These are phyloP conservation scores for Cariama cristata DNA, from an alignment of 2,113 vertebrate species.

Conservation along the genomic window DNA sequence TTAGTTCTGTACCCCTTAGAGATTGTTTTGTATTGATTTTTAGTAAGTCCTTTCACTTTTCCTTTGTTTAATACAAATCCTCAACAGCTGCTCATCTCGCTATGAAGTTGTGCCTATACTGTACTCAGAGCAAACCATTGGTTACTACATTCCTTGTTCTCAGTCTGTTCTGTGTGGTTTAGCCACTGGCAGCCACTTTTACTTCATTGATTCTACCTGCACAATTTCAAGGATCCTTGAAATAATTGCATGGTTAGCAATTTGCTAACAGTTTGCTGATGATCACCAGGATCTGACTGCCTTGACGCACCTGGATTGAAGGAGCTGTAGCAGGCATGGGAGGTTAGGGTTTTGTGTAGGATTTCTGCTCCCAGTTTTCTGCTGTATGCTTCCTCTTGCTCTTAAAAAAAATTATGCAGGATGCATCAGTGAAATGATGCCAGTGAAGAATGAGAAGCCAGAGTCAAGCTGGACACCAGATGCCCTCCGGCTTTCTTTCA, in stretches of 20 bases:
- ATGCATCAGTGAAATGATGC: background rate
- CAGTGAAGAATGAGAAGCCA: background rate
- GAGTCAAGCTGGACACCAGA: background rate
- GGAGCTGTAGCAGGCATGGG: background rate
- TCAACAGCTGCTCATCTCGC: background rate
- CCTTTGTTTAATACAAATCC: background rate
- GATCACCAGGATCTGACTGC: background rate
- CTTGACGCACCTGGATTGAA: background rate
- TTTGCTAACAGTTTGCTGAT: background rate
- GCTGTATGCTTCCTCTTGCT: background rate
- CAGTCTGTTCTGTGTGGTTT: background rate
- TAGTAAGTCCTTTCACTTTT: background rate
- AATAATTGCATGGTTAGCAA: background rate
- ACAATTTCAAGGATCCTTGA: background rate
- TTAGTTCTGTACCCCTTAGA: background rate
- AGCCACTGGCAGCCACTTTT: background rate
- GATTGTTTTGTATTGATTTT: background rate
- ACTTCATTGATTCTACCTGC: background rate
- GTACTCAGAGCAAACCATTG: background rate
- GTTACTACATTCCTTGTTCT: background rate
- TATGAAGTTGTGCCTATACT: background rate
- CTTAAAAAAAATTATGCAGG: background rate
- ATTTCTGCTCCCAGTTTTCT: background rate
- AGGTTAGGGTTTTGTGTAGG: background rate
- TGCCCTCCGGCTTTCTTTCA: background rate